Conservation (phyloP, 1,140 invertebrate species). For the Hermetia illucens region DNA sequence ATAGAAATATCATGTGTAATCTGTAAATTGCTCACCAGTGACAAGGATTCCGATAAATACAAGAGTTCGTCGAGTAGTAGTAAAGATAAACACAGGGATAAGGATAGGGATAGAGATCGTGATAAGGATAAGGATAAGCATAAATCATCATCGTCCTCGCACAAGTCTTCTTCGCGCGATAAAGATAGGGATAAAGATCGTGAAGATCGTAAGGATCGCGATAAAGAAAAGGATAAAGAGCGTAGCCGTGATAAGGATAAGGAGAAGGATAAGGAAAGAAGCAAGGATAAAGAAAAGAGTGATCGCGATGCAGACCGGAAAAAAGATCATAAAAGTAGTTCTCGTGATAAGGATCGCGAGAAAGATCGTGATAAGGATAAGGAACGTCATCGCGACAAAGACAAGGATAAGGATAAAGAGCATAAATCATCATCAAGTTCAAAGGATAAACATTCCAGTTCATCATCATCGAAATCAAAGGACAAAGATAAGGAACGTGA, state of each 20-base stretch:
- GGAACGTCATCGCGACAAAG: constrained; percentile 30
- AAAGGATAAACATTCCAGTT: constrained; percentile 22
- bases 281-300: constrained; percentile 23
- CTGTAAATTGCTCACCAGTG: constrained; percentile 11
- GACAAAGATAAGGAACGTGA: constrained; percentile 28
- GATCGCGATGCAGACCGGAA: constrained; percentile 24
- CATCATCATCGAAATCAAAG: constrained; percentile 26
- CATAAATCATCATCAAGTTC: constrained; percentile 31
- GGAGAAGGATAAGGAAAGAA: constrained; percentile 17
- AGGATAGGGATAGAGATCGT: constrained; percentile 16
- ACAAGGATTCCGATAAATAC: constrained; percentile 21
- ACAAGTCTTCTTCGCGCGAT: constrained; percentile 12
- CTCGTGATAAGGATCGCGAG: constrained; percentile 23
- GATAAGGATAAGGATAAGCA: constrained; percentile 22
- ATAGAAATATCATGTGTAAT: constrained; percentile 17
- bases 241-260: constrained; percentile 37
- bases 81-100: background rate
- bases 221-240: constrained; percentile 26
- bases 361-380: constrained; percentile 31
- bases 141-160: constrained; percentile 7
- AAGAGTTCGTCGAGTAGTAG: constrained; percentile 16
- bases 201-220: constrained; percentile 23
- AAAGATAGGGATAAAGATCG: constrained; percentile 15
- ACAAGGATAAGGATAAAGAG: constrained; percentile 38
- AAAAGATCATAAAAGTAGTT: constrained; percentile 30